Evolutionary conservation across 1,140 invertebrate species (phyloP).

Genomic region (Drosophila guanche): DNA sequence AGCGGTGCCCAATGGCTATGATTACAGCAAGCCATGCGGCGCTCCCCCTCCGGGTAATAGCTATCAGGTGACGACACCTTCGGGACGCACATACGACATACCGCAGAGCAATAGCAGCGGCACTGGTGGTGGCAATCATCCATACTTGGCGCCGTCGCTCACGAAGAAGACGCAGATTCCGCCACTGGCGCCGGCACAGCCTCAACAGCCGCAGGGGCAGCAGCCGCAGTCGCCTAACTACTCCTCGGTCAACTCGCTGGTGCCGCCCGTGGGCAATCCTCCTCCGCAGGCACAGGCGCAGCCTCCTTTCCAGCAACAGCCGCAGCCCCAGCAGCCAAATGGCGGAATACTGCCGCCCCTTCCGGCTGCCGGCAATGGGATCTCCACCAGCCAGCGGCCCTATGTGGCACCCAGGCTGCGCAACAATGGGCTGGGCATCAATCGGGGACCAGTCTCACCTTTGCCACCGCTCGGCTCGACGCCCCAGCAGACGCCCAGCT

Average conservation of each 20-base stretch:
- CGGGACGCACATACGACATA: conserved; percentile 75
- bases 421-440: conserved; percentile 70
- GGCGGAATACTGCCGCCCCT: conserved; percentile 22
- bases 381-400: conserved; percentile 74
- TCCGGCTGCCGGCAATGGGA: conserved; percentile 11
- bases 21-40: conserved; percentile 66
- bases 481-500: conserved; percentile 9
- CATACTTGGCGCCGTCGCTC: conserved; percentile 70
- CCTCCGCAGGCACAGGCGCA: conserved; percentile 15
- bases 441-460: conserved; percentile 50
- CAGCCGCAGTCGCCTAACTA: conserved; percentile 52
- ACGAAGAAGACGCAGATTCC: conserved; percentile 61
- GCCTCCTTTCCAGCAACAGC: conserved; percentile 8
- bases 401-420: conserved; percentile 77
- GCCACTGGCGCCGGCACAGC: conserved; percentile 15
- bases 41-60: conserved; percentile 46
- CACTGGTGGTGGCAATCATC: conserved; percentile 64
- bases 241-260: conserved; percentile 72
- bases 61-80: conserved; percentile 73
- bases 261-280: conserved; percentile 56
- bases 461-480: conserved; percentile 4
- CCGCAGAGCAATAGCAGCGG: conserved; percentile 73
- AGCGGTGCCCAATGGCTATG: conserved; percentile 67
- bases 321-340: conserved; percentile 19
- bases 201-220: conserved; percentile 34